Percentiles rank a stretch among this genome's conserved stretches.
These are phyloP conservation scores for Sinocyclocheilus maitianheensis DNA, from an alignment of 2,113 vertebrate genomes.

Conservation along the genomic window DNA sequence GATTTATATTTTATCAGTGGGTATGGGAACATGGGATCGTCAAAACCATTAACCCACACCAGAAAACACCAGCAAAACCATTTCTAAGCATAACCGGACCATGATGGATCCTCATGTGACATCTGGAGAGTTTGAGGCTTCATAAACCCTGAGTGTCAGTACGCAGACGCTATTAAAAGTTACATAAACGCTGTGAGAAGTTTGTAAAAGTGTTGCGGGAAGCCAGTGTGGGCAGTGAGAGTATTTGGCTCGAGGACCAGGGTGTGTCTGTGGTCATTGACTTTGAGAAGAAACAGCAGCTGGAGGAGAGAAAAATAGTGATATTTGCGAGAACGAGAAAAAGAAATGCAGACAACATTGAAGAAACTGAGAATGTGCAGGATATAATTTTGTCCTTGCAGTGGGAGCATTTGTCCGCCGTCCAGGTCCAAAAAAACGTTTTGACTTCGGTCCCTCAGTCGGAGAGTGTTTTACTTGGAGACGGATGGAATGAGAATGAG, in stretches of 20 bases:
- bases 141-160: not conserved
- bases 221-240: not conserved
- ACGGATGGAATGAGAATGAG: not conserved
- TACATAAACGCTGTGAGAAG: not conserved
- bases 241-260: not conserved
- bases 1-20: not conserved
- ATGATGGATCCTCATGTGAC: not conserved
- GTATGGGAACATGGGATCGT: not conserved
- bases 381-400: not conserved
- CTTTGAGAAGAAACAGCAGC: not conserved
- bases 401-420: not conserved
- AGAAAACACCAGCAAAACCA: not conserved
- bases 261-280: conserved; percentile 7
- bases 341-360: not conserved
- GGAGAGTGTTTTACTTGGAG: not conserved
- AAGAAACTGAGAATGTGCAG: not conserved
- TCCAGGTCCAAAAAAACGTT: not conserved
- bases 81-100: not conserved
- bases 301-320: not conserved
- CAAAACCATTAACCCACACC: not conserved
- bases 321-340: not conserved
- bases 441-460: not conserved
- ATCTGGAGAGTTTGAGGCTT: conserved; percentile 1
- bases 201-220: not conserved
- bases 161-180: conserved; percentile 13